Evolutionary conservation across 2,113 vertebrate species (phyloP).

Genomic region (Oncorhynchus mykiss): DNA sequence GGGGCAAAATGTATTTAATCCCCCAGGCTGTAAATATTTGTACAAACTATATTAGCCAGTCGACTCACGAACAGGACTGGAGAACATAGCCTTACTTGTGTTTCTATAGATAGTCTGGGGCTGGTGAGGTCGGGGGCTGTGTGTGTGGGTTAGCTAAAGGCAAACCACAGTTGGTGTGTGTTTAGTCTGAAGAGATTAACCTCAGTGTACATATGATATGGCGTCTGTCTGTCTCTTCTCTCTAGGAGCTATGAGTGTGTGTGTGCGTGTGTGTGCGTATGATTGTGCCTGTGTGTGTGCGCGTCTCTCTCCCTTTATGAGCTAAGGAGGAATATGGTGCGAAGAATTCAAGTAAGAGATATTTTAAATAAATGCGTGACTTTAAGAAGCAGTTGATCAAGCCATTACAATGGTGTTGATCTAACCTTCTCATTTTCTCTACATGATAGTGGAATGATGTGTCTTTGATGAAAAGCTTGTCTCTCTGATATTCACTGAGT

Average conservation of each 20-base stretch:
- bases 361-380: no score
- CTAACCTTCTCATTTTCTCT: no score
- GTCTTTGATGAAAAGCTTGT: no score
- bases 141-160: background rate
- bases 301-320: background rate
- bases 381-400: no score
- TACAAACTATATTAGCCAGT: background rate
- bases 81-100: background rate
- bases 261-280: background rate
- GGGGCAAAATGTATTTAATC: background rate
- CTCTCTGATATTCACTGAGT: no score
- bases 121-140: background rate
- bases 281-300: conserved; percentile 7
- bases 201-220: background rate
- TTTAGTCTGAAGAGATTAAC: background rate
- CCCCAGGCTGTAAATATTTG: background rate
- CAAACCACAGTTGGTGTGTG: background rate
- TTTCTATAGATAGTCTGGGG: background rate
- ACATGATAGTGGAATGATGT: no score
- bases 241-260: background rate
- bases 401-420: no score
- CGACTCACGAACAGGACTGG: background rate
- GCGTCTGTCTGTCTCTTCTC: background rate
- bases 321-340: no score
- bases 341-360: no score